These are phyloP conservation scores for Melanargia galathea DNA, from an alignment of 2,888 invertebrate genomes.

Conservation along the genomic window DNA sequence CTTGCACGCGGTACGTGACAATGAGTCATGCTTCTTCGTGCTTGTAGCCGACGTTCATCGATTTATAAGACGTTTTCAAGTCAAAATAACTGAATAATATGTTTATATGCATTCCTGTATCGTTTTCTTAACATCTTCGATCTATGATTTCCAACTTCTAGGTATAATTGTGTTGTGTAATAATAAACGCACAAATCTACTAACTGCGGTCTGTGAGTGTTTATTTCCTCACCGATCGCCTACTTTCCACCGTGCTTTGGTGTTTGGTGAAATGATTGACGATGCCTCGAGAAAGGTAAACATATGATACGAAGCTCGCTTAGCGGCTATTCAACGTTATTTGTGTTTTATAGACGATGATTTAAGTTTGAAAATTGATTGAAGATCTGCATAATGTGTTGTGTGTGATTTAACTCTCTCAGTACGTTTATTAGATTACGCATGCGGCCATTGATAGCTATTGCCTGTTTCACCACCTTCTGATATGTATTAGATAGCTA, in stretches of 20 bases:
- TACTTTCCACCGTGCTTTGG: conserved; percentile 53
- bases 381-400: conserved; percentile 25
- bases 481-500: no score
- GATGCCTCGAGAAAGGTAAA: conserved; percentile 62
- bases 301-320: conserved; percentile 41
- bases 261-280: conserved; percentile 66
- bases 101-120: no score
- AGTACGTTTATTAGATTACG: conserved; percentile 26
- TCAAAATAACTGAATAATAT: no score
- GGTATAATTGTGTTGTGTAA: no score
- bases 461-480: background rate
- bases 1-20: no score
- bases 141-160: background rate
- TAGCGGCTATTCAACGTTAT: conserved; percentile 19
- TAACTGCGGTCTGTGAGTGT: background rate
- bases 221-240: conserved; percentile 47
- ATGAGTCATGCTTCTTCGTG: no score
- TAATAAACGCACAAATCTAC: background rate
- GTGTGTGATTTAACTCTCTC: background rate
- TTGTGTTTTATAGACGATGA: conserved; percentile 14
- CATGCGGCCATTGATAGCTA: conserved; percentile 38
- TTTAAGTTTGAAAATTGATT: conserved; percentile 46
- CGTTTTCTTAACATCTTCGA: no score
- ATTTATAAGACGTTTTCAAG: no score
- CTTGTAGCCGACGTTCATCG: no score